Percentiles rank a stretch among this genome's conserved stretches.
Conservation (phyloP, 2,113 vertebrate species). For the Eurypyga helias region DNA sequence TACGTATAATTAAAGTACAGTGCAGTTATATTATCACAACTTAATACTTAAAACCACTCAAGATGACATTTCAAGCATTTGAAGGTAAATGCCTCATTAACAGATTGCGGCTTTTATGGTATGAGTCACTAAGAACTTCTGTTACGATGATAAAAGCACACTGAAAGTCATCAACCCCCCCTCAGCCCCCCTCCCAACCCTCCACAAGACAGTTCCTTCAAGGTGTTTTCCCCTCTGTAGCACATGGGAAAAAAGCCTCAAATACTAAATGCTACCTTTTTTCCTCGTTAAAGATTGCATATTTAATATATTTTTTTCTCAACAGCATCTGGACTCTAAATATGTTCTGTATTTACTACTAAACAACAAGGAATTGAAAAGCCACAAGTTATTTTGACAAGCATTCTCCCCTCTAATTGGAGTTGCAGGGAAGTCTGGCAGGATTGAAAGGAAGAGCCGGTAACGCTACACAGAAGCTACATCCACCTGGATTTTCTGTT, state of each 20-base stretch:
- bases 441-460: background rate
- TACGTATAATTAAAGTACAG: constrained; percentile 14
- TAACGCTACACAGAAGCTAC: rapidly evolving
- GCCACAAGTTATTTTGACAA: background rate
- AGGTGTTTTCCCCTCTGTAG: background rate
- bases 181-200: background rate
- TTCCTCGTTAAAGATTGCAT: background rate
- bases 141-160: background rate
- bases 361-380: background rate
- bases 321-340: background rate
- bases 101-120: constrained; percentile 47
- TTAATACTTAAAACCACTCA: constrained; percentile 37
- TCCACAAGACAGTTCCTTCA: background rate
- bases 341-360: background rate
- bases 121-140: constrained; percentile 48
- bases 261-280: background rate
- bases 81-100: constrained; percentile 61
- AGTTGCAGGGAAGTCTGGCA: background rate
- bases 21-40: constrained; percentile 8
- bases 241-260: background rate
- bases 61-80: constrained; percentile 25
- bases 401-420: background rate
- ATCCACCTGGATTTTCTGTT: background rate
- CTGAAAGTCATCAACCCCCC: background rate
- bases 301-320: background rate